phyloP scores from a whole-genome alignment of 2,113 vertebrate species.

The Sclerurus mexicanus region DNA sequence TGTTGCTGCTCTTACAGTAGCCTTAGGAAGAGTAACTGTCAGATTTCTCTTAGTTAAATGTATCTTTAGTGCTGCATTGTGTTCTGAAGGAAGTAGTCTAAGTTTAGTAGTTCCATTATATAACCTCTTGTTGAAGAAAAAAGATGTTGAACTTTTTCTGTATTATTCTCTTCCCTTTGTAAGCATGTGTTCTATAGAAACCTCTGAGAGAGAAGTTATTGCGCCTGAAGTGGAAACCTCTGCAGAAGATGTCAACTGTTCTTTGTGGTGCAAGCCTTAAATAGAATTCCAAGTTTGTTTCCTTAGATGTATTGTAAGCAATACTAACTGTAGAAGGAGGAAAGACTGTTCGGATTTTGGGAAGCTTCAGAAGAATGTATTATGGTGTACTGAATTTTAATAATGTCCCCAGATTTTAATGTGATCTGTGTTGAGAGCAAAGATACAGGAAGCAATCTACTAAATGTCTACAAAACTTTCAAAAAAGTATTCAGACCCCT shows the following conservation, averaged over 20 bases:
- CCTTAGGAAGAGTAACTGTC: neutral
- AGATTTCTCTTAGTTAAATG: neutral
- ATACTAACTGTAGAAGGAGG: neutral
- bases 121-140: neutral
- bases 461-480: neutral
- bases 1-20: neutral
- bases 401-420: neutral
- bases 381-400: neutral
- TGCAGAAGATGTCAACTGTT: neutral
- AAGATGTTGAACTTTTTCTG: neutral
- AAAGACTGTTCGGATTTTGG: neutral
- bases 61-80: neutral
- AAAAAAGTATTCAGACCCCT: neutral
- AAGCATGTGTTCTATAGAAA: neutral
- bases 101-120: neutral
- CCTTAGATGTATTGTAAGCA: neutral
- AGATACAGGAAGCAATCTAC: neutral
- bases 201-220: neutral
- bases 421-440: neutral
- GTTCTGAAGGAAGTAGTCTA: neutral
- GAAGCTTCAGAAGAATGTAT: neutral
- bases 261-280: neutral
- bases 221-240: neutral
- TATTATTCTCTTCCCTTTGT: neutral
- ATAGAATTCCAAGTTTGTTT: neutral